Base-by-base conservation (phyloP, 1,140 invertebrate species). In the Phenacoccus solenopsis region DNA sequence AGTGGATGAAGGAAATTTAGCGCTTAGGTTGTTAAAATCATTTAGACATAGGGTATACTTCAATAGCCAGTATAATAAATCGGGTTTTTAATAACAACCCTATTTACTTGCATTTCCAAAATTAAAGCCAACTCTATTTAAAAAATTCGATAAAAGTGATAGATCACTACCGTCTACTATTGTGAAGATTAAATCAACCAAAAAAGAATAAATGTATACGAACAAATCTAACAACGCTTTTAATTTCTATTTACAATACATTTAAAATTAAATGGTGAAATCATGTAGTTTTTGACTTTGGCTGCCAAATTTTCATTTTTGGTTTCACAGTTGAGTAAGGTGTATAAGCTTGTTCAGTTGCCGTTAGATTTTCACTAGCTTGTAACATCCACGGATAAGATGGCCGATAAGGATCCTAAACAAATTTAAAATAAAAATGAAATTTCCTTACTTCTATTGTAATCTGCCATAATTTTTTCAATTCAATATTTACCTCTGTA, bases 301-400 rank as follows among this genome's bases (percentile, higher is more conserved):
- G 93, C 70, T 84, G 80, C 94, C 94, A 97, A 7, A 90, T 77
- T 78, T 94, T 81, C 32, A 97, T 85, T 81, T 96, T 97, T 1
- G 89, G 85, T 67, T 78, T 79, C 20, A 90, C 91, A 10, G 96
- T 98, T 70, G 84, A 87, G 79, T 96, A 98, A 0, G 96, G 95
- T 73, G 90, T 87, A 76, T 95, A 98, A 71, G 88, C 85, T 1
- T 84, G 80, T 5, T 82, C 79, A 0, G 91, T 94, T 28, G 93
- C 94, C 16, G 89, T 88, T 24, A 87, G 70, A 79, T 98, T 98
- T 76, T 90, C 87, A 27, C 82, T 86, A 78, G 94, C 90, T 70
- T 91, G 86, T 2, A 80, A 74, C 83, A 96, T 88, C 95, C 95
- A 98, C 75, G 87, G 86, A 77, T 95, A 86, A 72, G 89, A 87